Conservation (phyloP, 1,140 invertebrate genomes). For the Apis mellifera region DNA sequence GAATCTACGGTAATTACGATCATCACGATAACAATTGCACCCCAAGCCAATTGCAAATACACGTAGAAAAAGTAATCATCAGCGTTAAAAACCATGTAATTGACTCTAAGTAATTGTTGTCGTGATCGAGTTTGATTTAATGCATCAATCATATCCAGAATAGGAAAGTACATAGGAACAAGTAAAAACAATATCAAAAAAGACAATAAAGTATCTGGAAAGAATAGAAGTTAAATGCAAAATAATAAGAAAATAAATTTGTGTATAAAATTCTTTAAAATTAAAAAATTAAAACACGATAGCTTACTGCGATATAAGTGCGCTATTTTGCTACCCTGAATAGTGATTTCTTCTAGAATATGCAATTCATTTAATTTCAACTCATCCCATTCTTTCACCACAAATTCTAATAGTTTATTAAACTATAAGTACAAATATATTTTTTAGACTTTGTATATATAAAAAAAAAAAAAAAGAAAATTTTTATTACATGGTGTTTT, state of each 20-base stretch:
- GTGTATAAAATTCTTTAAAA: no score
- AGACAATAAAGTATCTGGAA: not conserved
- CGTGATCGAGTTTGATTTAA: conserved; percentile 11
- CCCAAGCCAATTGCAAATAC: not conserved
- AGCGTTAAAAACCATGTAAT: not conserved
- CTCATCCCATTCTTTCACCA: not conserved
- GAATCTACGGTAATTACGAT: not conserved
- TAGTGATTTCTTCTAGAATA: not conserved
- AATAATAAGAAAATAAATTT: not conserved
- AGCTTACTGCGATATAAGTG: conserved; percentile 10
- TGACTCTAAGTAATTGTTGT: not conserved
- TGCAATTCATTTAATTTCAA: not conserved
- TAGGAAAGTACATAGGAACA: not conserved
- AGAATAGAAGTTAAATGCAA: not conserved
- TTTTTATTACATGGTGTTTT: not conserved
- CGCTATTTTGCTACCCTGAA: not conserved
- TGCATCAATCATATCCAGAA: not conserved
- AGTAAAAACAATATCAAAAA: not conserved
- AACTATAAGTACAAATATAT: not conserved
- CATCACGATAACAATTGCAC: not conserved
- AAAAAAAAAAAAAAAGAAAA: not conserved
- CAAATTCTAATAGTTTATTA: not conserved
- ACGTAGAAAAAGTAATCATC: not conserved
- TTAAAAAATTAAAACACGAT: not conserved
- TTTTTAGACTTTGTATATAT: accelerated